A percentile compares a stretch with the other conserved stretches of the same genome.
These are phyloP conservation scores for Gobionotothen gibberifrons DNA, from an alignment of 2,797 vertebrate species.

Conservation along the genomic window DNA sequence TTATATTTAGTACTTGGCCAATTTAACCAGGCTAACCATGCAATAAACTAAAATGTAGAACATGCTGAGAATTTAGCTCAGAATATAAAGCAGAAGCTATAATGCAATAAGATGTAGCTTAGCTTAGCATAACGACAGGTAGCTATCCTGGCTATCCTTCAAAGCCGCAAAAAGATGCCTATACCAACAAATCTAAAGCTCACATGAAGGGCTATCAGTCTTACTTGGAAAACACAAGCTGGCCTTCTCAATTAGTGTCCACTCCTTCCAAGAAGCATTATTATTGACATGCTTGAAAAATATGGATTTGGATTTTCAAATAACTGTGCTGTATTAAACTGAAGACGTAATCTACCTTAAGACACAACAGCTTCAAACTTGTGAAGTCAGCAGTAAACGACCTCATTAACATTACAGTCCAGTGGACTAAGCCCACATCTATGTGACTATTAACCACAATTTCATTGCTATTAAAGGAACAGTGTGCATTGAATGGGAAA, in stretches of 20 bases:
- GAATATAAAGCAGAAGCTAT: background rate
- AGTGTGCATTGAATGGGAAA: conserved; percentile 45
- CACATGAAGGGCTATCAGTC: too few relatives aligned
- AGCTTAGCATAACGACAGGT: background rate
- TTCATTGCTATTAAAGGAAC: conserved; percentile 54
- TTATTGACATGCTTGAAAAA: conserved; percentile 37
- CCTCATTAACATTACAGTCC: conserved; percentile 42
- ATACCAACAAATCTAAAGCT: background rate
- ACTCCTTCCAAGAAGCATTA: conserved; percentile 27
- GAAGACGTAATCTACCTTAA: conserved; percentile 37
- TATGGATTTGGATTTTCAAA: conserved; percentile 32
- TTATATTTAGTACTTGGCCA: background rate
- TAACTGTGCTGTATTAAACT: conserved; percentile 19
- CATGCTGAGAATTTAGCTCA: background rate
- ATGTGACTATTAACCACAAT: conserved; percentile 41
- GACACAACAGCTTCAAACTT: conserved; percentile 38
- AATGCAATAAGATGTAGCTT: background rate
- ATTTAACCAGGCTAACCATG: background rate
- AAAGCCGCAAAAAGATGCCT: background rate
- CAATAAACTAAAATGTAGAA: background rate
- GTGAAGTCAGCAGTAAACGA: conserved; percentile 45
- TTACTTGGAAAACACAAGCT: background rate
- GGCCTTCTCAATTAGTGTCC: conserved; percentile 10
- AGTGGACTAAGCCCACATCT: conserved; percentile 50
- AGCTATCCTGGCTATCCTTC: background rate